phyloP scores from a whole-genome alignment of 2,888 invertebrate species.

The Argyresthia albistria region DNA sequence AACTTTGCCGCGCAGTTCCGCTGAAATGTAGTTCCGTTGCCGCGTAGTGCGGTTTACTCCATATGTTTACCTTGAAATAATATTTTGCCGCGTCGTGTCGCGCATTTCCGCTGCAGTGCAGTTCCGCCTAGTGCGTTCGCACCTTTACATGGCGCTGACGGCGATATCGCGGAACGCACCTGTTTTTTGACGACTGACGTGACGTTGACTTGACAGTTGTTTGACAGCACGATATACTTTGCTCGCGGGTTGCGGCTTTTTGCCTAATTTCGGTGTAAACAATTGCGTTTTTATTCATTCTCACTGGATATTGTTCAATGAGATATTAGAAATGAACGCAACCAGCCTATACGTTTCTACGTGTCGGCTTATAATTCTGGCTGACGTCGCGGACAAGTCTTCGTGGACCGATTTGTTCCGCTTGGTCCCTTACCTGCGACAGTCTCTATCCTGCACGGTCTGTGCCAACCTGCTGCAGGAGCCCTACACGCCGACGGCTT shows the following conservation, averaged over 20 bases:
- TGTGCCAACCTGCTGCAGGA: slow-evolving; percentile 87
- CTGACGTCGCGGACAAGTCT: slow-evolving; percentile 79
- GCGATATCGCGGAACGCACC: no score
- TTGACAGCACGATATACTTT: neutral
- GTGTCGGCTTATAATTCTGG: slow-evolving; percentile 83
- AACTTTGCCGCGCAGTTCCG: no score
- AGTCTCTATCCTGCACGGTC: slow-evolving; percentile 90
- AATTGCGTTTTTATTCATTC: slow-evolving; percentile 21
- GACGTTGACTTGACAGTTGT: neutral
- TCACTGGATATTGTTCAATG: neutral
- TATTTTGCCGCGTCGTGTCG: no score
- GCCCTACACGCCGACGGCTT: slow-evolving; percentile 84
- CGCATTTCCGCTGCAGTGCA: no score
- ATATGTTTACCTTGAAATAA: no score
- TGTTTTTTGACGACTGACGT: no score
- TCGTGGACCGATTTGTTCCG: slow-evolving; percentile 87
- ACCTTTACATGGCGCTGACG: no score
- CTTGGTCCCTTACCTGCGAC: slow-evolving; percentile 87
- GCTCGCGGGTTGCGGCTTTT: slow-evolving; percentile 50
- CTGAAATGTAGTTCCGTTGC: no score
- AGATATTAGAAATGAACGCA: slow-evolving; percentile 77
- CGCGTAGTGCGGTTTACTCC: no score
- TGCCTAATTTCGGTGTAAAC: slow-evolving; percentile 52
- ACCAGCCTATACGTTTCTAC: slow-evolving; percentile 87
- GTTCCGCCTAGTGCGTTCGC: no score